Evolutionary conservation across 2,888 invertebrate species (phyloP), one percentile per base, ranked within the genome.

Genomic region (Augochlorella aurata): DNA sequence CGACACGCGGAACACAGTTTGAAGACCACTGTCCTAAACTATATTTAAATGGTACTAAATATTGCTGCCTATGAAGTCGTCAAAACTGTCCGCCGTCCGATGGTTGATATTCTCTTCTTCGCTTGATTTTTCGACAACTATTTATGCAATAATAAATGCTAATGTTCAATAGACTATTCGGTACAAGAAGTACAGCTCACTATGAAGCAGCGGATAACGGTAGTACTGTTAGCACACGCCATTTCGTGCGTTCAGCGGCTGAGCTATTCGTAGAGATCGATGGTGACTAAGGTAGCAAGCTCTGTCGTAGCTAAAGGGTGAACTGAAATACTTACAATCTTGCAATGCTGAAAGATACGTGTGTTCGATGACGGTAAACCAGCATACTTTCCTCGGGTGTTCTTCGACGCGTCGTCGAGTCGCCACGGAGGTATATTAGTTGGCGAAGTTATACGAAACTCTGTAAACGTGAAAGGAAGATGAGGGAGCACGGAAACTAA

Each of bases 381-480:
- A 44, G 44, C 29, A 24, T 16, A 58, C n/a, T 65, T 44, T 12
- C n/a, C 10, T 5, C 5, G 12, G 10, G 5, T 65, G n/a, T 63
- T 63, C 10, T 44, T 44, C 5, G 63, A 16, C 18, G 29, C 7
- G 44, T 44, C 44, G n/a, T 44, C 63, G 63, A 38, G 63, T 38
- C 38, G 65, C 38, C 44, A 44, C n/a, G 10, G 65, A 65, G 44
- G 44, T 65, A 65, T 65, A 38, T 65, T n/a, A 65, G 38, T n/a
- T 71, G 71, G 47, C 58, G 50, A 50, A 73, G 50, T 73, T 24
- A 44, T n/a, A 50, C 10, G 73, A 44, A 73, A 65, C 47, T 50
- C 47, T 38, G 75, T 77, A 45, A 82, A 85, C 87, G 89, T 88
- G 85, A 90, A 90, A 90, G 82, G 77, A 83, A 70, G 38, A 52